These are phyloP conservation scores for Neosilurus mollespiculum DNA, from an alignment of 2,797 vertebrate genomes.

Conservation along the genomic window DNA sequence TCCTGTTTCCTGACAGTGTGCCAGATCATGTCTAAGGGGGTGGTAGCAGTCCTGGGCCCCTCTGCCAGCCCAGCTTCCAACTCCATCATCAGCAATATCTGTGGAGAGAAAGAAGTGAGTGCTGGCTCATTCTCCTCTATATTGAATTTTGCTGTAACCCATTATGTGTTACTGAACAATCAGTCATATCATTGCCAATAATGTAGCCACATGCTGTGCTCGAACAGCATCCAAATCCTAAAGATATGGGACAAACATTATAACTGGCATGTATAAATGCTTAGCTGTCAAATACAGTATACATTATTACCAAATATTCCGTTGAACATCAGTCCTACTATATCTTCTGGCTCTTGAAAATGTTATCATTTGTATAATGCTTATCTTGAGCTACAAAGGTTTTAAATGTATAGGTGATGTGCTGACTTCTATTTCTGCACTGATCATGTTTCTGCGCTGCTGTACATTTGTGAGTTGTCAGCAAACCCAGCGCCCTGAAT, in stretches of 20 bases:
- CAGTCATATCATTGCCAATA: slow-evolving; percentile 44
- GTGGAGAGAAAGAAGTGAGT: slow-evolving; percentile 98
- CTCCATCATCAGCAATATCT: slow-evolving; percentile 99
- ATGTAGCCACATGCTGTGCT: slow-evolving; percentile 1
- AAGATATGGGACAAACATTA: not conserved
- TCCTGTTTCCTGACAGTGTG: slow-evolving; percentile 80
- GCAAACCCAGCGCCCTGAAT: slow-evolving; percentile 8
- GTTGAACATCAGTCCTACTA: not conserved
- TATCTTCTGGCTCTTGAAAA: not conserved
- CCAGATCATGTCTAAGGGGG: slow-evolving; percentile 97
- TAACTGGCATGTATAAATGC: not conserved
- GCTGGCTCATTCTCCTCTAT: slow-evolving; percentile 21
- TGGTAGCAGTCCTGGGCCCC: slow-evolving; percentile 93
- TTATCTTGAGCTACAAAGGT: not conserved
- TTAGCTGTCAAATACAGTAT: not conserved
- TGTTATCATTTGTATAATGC: not conserved
- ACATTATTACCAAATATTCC: not conserved
- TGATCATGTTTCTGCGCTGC: not conserved
- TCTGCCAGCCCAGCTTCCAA: slow-evolving; percentile 96
- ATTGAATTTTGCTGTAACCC: slow-evolving; percentile 10
- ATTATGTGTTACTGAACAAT: slow-evolving; percentile 32
- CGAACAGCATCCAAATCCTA: not conserved
- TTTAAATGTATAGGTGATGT: not conserved
- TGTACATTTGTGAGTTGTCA: slow-evolving; percentile 24
- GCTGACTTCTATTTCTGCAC: not conserved